A percentile compares a stretch with the other conserved stretches of the same genome.
These are phyloP conservation scores for Zeugodacus cucurbitae DNA, from an alignment of 1,140 invertebrate species.

Conservation along the genomic window DNA sequence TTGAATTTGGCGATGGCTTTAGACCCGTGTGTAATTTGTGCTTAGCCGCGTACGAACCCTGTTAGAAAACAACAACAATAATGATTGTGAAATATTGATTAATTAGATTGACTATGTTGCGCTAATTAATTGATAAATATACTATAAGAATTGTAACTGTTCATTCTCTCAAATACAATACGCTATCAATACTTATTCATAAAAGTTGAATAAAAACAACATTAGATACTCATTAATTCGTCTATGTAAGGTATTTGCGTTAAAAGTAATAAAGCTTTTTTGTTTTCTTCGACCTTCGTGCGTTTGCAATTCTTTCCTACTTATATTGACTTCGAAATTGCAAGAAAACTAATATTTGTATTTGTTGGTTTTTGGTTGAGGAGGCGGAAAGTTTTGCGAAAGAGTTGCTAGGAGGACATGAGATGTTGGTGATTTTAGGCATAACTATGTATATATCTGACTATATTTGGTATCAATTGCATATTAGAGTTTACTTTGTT, in stretches of 20 bases:
- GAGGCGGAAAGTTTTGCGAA: neutral
- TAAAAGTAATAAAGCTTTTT: slow-evolving; percentile 16
- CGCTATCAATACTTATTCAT: neutral
- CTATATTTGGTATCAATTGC: neutral
- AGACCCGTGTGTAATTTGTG: neutral
- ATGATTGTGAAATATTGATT: slow-evolving; percentile 18
- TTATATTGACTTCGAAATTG: neutral
- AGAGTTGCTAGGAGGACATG: neutral
- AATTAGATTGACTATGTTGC: neutral
- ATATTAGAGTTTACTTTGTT: slow-evolving; percentile 58
- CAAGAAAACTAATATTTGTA: neutral
- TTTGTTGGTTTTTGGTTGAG: neutral
- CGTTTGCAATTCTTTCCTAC: neutral
- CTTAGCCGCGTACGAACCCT: slow-evolving; percentile 23
- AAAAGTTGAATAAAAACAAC: neutral
- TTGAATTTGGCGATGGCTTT: slow-evolving; percentile 14
- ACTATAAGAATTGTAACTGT: neutral
- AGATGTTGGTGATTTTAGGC: neutral
- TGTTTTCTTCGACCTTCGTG: slow-evolving; percentile 10
- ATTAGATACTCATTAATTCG: neutral
- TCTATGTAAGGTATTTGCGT: neutral
- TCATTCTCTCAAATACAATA: neutral
- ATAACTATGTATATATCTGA: neutral
- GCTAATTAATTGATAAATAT: neutral
- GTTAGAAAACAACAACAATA: slow-evolving; percentile 34